Evolutionary conservation across 2,113 vertebrate species (phyloP), one percentile per base, ranked within the genome.

Genomic region (Coturnix japonica): DNA sequence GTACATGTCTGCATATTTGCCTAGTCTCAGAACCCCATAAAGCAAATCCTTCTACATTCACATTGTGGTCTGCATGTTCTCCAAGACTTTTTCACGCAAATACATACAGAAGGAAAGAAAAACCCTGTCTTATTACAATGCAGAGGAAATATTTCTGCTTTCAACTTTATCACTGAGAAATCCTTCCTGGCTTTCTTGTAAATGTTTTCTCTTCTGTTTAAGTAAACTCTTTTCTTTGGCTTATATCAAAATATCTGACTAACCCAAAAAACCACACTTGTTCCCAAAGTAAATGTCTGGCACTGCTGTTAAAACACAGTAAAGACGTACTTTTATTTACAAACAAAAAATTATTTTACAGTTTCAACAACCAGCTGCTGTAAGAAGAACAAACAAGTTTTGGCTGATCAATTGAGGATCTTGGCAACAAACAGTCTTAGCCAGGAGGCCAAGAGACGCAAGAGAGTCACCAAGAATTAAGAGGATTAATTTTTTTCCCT

Each of bases 141-240:
- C 72, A 89, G 72, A 76, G 73, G 80, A 95, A 96, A 85, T 93
- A 94, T 26, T 86, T 63, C 43, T 73, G 63, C 71, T 89, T 95
- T 92, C 83, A 94, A 83, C 71, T 89, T 74, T 33, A 69, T 64
- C 63, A 23, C 75, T 54, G 56, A 63, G 76, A 92, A 87, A 88
- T 75, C 75, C 69, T 95, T 83, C 81, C 87, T 69, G 64, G 73
- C 46, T 87, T 94, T 92, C 78, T 89, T 57, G 74, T 91, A 91
- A 90, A 93, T 92, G 81, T 94, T 96, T 95, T 95, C 44, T 94
- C 63, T 39, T 94, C 87, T 93, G 78, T 76, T 79, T 54, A 95
- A 85, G 91, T 94, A 95, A 96, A 94, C 81, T 95, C 82, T 93
- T 77, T 96, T 84, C 61, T 91, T 95, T 80, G 74, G 82, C 71